Conservation (phyloP, 2,888 invertebrate genomes). For the Dryobota labecula region DNA sequence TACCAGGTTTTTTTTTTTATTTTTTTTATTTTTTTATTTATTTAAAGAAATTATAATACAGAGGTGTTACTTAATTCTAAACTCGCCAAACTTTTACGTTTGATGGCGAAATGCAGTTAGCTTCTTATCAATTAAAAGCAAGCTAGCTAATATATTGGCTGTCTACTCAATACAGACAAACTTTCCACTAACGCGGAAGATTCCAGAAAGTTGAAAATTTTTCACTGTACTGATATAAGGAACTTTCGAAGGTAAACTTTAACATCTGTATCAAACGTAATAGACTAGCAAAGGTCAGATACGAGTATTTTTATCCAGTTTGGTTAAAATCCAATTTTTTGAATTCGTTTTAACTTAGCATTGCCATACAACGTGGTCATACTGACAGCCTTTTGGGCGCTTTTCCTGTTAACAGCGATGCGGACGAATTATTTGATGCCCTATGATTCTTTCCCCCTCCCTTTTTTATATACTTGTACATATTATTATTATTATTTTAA, state of each 20-base stretch:
- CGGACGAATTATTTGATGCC: too few relatives aligned
- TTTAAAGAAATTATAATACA: too few relatives aligned
- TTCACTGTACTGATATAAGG: constrained; percentile 34
- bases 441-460: too few relatives aligned
- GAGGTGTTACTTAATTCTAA: too few relatives aligned
- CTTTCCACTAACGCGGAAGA: constrained; percentile 32
- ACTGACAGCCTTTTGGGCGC: too few relatives aligned
- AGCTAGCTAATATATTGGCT: constrained; percentile 14
- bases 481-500: too few relatives aligned
- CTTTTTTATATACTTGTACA: too few relatives aligned
- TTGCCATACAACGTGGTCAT: too few relatives aligned
- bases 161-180: constrained; percentile 12
- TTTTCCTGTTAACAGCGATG: too few relatives aligned
- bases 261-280: constrained; percentile 59
- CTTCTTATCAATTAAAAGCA: constrained; percentile 32
- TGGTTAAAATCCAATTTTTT: not conserved
- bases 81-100: too few relatives aligned
- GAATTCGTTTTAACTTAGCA: not conserved
- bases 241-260: constrained; percentile 53
- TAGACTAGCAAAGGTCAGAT: constrained; percentile 42
- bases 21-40: too few relatives aligned
- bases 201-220: constrained; percentile 48
- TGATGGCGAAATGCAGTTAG: constrained; percentile 9
- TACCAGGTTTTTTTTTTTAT: too few relatives aligned
- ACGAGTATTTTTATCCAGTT: constrained; percentile 42